Evolutionary conservation across 2,113 vertebrate genomes (phyloP).

Genomic region (Pandion haliaetus): DNA sequence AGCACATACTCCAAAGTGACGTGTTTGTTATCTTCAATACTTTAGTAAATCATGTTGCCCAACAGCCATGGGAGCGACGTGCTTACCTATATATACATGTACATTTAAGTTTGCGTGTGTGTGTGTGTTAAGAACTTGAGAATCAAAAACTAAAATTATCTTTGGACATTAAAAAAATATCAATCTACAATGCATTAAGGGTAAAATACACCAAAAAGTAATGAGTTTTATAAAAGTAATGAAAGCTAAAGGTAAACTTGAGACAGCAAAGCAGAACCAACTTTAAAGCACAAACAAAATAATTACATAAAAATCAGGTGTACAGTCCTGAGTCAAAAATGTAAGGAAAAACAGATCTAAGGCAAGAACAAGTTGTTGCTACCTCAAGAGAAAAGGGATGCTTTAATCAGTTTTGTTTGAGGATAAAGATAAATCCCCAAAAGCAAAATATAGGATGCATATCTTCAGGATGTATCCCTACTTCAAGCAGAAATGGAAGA

Average conservation of each 20-base stretch:
- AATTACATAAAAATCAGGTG: neutral
- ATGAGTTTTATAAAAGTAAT: neutral
- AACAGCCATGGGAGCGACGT: slow-evolving; percentile 31
- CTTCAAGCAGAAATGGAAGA: neutral
- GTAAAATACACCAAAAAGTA: neutral
- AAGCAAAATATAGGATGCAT: neutral
- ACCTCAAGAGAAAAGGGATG: neutral
- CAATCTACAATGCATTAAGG: neutral
- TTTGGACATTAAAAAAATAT: neutral
- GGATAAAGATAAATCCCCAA: neutral
- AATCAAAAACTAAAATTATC: neutral
- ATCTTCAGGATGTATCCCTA: neutral
- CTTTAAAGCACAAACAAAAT: neutral
- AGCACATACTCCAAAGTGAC: neutral
- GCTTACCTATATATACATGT: neutral
- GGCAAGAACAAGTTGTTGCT: neutral
- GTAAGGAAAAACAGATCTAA: neutral
- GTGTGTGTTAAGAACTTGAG: neutral
- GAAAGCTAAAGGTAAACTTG: neutral
- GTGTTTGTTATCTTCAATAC: neutral
- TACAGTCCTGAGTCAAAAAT: neutral
- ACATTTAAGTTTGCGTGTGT: neutral
- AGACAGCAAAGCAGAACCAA: neutral
- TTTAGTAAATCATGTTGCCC: neutral
- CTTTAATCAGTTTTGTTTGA: neutral